These are phyloP conservation scores for Loxodonta africana DNA, from an alignment of 2,113 vertebrate genomes.

Conservation along the genomic window DNA sequence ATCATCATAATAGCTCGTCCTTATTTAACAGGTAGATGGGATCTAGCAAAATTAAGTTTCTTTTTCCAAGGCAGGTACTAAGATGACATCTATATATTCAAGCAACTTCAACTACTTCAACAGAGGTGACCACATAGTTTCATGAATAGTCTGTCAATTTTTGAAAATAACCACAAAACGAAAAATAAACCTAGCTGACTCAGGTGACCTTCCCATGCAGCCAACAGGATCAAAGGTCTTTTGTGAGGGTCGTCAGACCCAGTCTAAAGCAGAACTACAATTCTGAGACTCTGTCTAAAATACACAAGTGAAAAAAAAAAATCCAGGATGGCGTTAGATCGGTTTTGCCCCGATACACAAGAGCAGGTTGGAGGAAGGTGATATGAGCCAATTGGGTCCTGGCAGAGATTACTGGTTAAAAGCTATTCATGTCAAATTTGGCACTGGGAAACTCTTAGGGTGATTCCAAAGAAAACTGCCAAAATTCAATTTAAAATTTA, in stretches of 20 bases:
- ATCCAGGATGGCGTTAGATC: neutral
- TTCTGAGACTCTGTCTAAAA: neutral
- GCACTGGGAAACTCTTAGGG: neutral
- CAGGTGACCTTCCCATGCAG: neutral
- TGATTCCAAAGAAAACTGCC: constrained; percentile 7
- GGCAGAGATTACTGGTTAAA: neutral
- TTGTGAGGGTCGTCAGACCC: neutral
- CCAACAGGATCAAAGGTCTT: neutral
- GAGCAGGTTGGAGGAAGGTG: neutral
- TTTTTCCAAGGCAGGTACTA: neutral
- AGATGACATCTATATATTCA: neutral
- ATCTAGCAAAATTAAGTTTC: neutral
- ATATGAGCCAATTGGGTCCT: neutral
- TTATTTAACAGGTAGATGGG: neutral
- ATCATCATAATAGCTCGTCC: neutral
- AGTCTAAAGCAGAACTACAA: constrained; percentile 39
- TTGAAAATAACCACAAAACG: neutral
- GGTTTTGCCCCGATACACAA: neutral
- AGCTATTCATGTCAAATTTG: neutral
- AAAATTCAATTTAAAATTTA: neutral
- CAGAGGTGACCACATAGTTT: neutral
- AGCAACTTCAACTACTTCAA: neutral
- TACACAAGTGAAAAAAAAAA: neutral
- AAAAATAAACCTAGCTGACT: neutral
- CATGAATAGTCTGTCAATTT: neutral